Evolutionary conservation across 1,140 invertebrate species (phyloP).

Genomic region (Mya arenaria): DNA sequence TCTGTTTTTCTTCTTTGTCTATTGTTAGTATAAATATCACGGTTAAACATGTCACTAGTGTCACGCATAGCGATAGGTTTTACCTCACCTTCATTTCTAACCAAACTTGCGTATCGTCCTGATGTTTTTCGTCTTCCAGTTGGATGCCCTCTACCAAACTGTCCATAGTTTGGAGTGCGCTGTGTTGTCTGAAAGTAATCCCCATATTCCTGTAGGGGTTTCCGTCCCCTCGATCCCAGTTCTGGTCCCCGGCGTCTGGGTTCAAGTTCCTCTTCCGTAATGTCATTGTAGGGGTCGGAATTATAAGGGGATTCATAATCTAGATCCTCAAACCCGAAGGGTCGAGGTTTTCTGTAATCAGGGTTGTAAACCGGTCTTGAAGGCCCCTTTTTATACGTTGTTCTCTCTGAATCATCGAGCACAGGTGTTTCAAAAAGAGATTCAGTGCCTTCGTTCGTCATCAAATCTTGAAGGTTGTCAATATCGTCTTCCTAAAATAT

Average conservation of each 20-base stretch:
- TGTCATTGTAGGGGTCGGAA: not conserved
- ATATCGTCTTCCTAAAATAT: not conserved
- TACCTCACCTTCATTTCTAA: not conserved
- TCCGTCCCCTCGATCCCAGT: not conserved
- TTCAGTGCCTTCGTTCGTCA: conserved; percentile 33
- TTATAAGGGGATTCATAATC: conserved; percentile 32
- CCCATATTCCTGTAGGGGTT: not conserved
- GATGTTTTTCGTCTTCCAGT: not conserved
- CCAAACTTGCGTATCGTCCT: not conserved
- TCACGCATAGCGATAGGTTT: conserved; percentile 36
- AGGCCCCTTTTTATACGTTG: conserved; percentile 46
- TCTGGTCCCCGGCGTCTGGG: not conserved
- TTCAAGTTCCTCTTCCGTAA: not conserved
- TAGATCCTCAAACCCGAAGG: conserved; percentile 19
- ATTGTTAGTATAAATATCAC: not conserved
- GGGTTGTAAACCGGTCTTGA: not conserved
- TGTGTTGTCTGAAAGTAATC: conserved; percentile 1
- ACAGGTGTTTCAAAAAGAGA: conserved; percentile 40
- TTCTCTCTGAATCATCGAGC: conserved; percentile 23
- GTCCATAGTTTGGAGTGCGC: not conserved
- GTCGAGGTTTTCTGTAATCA: not conserved
- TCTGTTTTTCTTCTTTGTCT: not conserved
- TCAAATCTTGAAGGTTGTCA: no score
- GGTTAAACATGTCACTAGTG: not conserved
- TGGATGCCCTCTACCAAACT: not conserved